Base-by-base conservation (phyloP, 2,113 vertebrate species). In the Erythrocercus mccallii region DNA sequence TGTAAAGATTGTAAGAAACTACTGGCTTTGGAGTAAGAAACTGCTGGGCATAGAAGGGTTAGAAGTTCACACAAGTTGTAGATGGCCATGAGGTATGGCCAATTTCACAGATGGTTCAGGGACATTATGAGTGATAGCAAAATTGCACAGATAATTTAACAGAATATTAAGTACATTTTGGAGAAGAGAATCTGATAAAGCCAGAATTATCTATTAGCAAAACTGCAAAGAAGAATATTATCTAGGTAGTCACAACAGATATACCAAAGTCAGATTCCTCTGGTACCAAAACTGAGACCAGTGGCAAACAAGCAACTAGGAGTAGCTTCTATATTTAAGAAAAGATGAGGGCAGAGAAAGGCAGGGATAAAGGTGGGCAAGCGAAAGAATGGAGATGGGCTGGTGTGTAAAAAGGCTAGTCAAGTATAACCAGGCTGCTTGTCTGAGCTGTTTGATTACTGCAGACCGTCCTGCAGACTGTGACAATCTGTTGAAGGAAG, bases 81-180 rank as follows among this genome's bases (percentile, higher is more conserved):
- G 15, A 20, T 23, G 40, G 33, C 35, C 35, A 23, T 33, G 31
- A 68, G 13, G 7, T 33, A 35, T 13, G n/a, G 3, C 2, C 0
- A 0, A 44, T 53, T 62, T 77, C 42, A 64, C 8, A 68, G 53
- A 21, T 15, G 10, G 5, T 28, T 81, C 38, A 68, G 38, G 6
- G 24, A 13, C 22, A 18, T 62, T 68, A 25, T 13, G 9, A 58
- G 7, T 58, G 19, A 85, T 54, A 15, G 8, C 27, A 81, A 68
- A 66, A 57, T 4, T 85, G 71, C 47, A 61, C 51, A 68, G 30
- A 35, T 45, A 64, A 54, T 50, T 60, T 65, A 65, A 54, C 5
- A 25, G 30, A 65, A 37, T 65, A 76, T 24, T 56, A 57, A 23
- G 12, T 20, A 61, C 38, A 28, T 86, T 86, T 66, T 76, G 15